Base-by-base conservation (phyloP, 2,888 invertebrate species). In the Cyclophora punctaria region DNA sequence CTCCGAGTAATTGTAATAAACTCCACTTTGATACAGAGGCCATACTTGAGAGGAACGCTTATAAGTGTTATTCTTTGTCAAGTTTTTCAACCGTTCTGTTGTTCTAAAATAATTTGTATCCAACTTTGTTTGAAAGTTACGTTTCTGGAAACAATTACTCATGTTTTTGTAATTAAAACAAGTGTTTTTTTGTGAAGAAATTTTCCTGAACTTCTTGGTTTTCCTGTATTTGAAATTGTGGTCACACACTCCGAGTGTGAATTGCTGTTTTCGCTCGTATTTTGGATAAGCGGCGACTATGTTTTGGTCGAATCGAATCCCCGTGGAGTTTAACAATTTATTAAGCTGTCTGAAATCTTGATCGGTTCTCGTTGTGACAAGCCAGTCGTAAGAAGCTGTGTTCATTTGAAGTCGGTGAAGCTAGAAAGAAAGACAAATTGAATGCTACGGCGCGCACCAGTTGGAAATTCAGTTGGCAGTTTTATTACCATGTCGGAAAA, bases 301-400 rank as follows among this genome's bases (percentile, higher is more conserved):
- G 46, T 81, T 83, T 58, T 86, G 83, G 56, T 88, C 85, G 50
- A 83, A 88, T 0, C 83, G 71, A 34, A 87, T 60, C 0, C 75
- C 68, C 1, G 83, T 80, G 5, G 64, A 66, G 52, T 85, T 85
- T 4, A 87, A 62, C 49, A 83, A 64, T 7, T 66, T 66, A 52
- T 78, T 84, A 6, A 85, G 69, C 7, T 63, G 52, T 47, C 65
- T 65, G 41, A 78, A 71, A 52, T 85, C 80, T 47, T 66, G 56
- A 4, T 71, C 63, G 0, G 81, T 77, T 60, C 72, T 68, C 2
- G 76, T 62, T 34, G 71, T 56, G 6, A 88, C 59, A 3, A 87
- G 62, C 85, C 85, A 86, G 57, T 88, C 88, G 55, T 73, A 80
- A 3, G 80, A 73, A 3, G 75, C 75, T 2, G 73, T 74, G 40